Conservation (phyloP, 2,797 vertebrate species). For the Australoheros facetus region DNA sequence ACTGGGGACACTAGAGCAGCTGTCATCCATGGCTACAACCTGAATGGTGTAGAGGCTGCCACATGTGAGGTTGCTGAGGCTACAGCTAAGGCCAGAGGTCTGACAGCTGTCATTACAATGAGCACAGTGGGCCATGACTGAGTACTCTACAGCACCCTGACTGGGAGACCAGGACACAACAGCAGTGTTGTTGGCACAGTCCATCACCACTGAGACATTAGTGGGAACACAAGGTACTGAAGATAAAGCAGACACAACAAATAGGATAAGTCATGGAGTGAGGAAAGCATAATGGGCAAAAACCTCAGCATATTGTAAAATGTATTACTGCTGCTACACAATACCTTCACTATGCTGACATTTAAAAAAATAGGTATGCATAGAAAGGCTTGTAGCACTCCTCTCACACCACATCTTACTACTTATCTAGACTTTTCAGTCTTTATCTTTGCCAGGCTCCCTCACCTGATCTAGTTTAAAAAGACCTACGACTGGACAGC, state of each 20-base stretch:
- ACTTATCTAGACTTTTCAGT: not conserved
- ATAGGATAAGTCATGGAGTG: not conserved
- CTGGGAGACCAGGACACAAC: slow-evolving; percentile 73
- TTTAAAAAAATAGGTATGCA: not conserved
- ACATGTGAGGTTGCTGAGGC: slow-evolving; percentile 60
- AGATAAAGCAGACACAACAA: not conserved
- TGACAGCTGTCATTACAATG: slow-evolving; percentile 54
- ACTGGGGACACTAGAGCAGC: slow-evolving; percentile 70
- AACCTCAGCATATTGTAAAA: not conserved
- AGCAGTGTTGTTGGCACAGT: slow-evolving; percentile 67
- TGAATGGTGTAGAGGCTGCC: slow-evolving; percentile 62
- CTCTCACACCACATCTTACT: not conserved
- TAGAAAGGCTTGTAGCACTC: not conserved
- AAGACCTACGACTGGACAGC: not conserved
- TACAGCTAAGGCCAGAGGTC: slow-evolving; percentile 52
- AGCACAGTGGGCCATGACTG: slow-evolving; percentile 40
- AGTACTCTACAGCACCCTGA: slow-evolving; percentile 64
- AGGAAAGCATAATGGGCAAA: not conserved
- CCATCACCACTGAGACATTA: slow-evolving; percentile 37
- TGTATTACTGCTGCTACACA: not conserved
- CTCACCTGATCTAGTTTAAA: not conserved
- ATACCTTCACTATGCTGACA: not conserved
- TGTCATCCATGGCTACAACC: slow-evolving; percentile 54
- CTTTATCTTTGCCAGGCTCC: not conserved
- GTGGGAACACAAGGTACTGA: slow-evolving; percentile 73